Base-by-base conservation (phyloP, 2,113 vertebrate species). In the Leptocoma aspasia region DNA sequence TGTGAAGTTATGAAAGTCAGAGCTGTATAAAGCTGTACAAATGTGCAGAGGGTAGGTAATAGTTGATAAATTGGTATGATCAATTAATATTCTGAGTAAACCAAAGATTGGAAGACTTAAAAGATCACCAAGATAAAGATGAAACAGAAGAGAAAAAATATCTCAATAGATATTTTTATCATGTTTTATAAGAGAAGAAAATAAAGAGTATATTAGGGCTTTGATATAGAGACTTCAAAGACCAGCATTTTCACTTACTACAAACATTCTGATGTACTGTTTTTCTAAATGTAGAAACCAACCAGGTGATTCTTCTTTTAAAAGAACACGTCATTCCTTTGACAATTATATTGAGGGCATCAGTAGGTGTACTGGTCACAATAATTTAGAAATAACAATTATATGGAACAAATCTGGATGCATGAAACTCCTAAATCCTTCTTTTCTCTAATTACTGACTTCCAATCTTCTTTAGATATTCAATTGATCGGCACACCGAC, bases 401-500 rank as follows among this genome's bases (percentile, higher is more conserved):
- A 44, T 56, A 56, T 50, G 66, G 88, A 85, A 52, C 28, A 95
- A 96, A 95, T 94, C 89, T 84, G 84, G 28, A 76, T 90, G 53
- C 84, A 91, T 45, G 31, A 94, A 97, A 71, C 65, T 78, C 27
- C 44, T 42, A 73, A 42, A 23, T 85, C 86, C 72, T 68, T 89
- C 76, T 96, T 83, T 30, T 85, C 41, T 95, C 76, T 98, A 97
- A 98, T 97, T 93, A 86, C 60, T 59, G 88, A 70, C 77, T 97
- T 97, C 95, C 66, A 95, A 96, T 97, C 89, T 94, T 91, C n/a
- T 79, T 96, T 96, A 99, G 99, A 95, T 99, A 99, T 97, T 98
- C 98, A 94, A 99, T 99, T 84, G 99, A 99, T 95, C 99, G 98
- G 63, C 99, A 99, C 93, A 99, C 99, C 45, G 98, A 99, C 94